phyloP scores from a whole-genome alignment of 2,797 vertebrate species.

The Notolepis coatsorum region DNA sequence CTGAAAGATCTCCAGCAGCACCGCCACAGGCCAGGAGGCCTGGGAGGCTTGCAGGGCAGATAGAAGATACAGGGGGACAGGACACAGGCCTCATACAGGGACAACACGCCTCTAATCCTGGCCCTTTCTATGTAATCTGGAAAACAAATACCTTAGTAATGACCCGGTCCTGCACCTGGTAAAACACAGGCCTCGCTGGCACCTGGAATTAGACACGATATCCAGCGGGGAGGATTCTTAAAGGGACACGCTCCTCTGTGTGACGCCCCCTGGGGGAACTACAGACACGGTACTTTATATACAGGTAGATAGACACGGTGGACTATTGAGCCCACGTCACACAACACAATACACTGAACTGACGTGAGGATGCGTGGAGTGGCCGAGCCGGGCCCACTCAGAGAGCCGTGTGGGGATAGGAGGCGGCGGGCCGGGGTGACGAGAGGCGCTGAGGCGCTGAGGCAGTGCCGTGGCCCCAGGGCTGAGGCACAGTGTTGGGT shows the following conservation, averaged over 20 bases:
- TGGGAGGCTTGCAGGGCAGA: constrained; percentile 24
- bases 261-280: constrained; percentile 14
- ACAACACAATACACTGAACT: neutral
- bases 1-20: constrained; percentile 27
- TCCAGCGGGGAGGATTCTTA: constrained; percentile 70
- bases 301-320: neutral
- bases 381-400: neutral
- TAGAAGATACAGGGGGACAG: constrained; percentile 33
- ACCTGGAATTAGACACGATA: constrained; percentile 83
- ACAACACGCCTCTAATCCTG: constrained; percentile 75
- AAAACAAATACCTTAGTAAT: constrained; percentile 86
- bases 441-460: constrained; percentile 39
- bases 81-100: constrained; percentile 41
- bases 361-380: constrained; percentile 17
- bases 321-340: neutral
- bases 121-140: constrained; percentile 77
- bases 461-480: constrained; percentile 36
- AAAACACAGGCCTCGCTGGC: constrained; percentile 78
- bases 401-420: constrained; percentile 1
- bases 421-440: constrained; percentile 24
- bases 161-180: constrained; percentile 81
- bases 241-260: constrained; percentile 61
- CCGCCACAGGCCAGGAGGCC: constrained; percentile 12
- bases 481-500: constrained; percentile 62
- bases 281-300: constrained; percentile 13